Evolutionary conservation across 2,113 vertebrate species (phyloP), one percentile per base, ranked within the genome.

Genomic region (Labeo catla): DNA sequence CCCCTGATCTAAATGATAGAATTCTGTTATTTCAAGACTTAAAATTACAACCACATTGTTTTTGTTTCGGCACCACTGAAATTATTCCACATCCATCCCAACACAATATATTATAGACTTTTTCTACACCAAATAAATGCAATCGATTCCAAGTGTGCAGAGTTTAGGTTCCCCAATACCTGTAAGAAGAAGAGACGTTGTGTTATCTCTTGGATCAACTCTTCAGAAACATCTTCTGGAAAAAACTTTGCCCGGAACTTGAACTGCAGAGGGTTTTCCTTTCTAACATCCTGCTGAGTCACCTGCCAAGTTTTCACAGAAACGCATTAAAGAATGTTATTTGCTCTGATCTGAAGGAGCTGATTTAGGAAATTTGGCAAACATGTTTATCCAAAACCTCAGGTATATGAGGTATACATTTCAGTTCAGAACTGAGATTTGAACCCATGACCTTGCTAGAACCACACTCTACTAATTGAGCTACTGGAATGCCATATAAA

Each of bases 231-330:
- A 83, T 99, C 98, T 92, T 99, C 98, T 23, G 98, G 98, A 92
- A 99, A 99, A 92, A 99, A 99, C 92, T 99, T 99, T 88, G 97
- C 96, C 92, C 98, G 95, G 92, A 99, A 99, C 80, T 98, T 98
- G 90, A 99, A 99, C 92, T 98, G 98, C 84, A 99, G 93, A 63
- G 98, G 98, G 92, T 97, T 99, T 91, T 99, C 98, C 93, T 99
- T 99, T 92, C 97, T 96, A 88, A 99, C 98, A 86, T 99, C 98
- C 93, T 99, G 98, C 88, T 97, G 96, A 16, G 97, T 98, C 88
- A 99, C 98, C 98, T 99, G 86, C 72, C 81, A 28, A 5, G 65
- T 45, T 86, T 39, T 70, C 72, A 74, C 34, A 57, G 49, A 36
- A 70, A 74, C 81, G 59, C 34, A 68, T 79, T 83, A 82, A 68